phyloP scores from a whole-genome alignment of 1,140 invertebrate species.

The Apis cerana region DNA sequence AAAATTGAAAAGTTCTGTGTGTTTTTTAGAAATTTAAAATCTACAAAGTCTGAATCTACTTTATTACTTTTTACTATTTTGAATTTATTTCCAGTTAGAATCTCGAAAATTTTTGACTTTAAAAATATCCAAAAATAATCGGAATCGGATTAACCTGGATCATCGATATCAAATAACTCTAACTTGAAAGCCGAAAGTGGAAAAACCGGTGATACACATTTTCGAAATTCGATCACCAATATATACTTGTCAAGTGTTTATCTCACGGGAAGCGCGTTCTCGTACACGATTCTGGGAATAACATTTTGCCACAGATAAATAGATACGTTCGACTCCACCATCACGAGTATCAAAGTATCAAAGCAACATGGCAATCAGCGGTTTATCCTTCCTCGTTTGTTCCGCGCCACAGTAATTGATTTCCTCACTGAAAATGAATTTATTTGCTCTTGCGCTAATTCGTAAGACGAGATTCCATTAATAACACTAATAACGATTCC shows the following conservation, averaged over 20 bases:
- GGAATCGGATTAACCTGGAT: no score
- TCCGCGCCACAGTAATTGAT: background rate
- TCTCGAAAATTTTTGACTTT: no score
- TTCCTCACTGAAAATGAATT: background rate
- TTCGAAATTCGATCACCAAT: background rate
- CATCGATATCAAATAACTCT: no score
- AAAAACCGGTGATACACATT: background rate
- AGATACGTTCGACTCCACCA: background rate
- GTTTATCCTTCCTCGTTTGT: background rate
- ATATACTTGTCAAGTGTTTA: no score
- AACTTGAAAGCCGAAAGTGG: background rate
- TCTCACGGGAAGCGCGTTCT: background rate
- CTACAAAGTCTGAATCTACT: no score
- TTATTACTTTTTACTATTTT: no score
- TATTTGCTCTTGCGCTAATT: background rate
- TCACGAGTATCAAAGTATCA: background rate
- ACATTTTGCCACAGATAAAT: constrained; percentile 13
- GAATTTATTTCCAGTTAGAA: no score
- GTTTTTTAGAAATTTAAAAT: no score
- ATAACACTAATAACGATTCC: background rate
- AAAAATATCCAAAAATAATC: no score
- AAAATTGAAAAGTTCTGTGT: no score
- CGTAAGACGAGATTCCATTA: background rate
- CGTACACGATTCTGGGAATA: no score
- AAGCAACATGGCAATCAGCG: background rate